Evolutionary conservation across 1,140 invertebrate species (phyloP), one percentile per base, ranked within the genome.

Genomic region (Theocolax elegans): DNA sequence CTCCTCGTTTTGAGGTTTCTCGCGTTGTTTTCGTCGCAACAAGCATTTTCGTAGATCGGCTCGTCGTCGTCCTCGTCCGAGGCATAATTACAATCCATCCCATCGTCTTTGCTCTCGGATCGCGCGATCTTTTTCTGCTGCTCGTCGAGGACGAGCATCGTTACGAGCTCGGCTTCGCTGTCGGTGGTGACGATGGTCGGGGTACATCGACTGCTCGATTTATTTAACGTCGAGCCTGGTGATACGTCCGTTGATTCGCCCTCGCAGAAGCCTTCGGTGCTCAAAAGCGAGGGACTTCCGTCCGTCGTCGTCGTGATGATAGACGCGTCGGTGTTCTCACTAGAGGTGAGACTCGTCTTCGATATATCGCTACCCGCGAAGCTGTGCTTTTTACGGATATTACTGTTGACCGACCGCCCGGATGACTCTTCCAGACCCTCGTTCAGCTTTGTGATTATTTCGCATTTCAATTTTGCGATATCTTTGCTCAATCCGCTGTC

Each of bases 321-420:
- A 8, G 85, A 85, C 17, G 74, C 77, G 53, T 85, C 82, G 3
- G 83, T 84, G 51, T 82, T 81, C 56, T 85, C 84, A 72, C 83
- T 84, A 46, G 81, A 83, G 17, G 83, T 83, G 49, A 85, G 51
- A 65, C 81, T 83, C 17, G 80, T 78, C 71, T 86, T 86, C 1
- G 84, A 86, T 40, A 85, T 80, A 63, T 86, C 84, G 72, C 83
- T 85, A 13, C 81, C 84, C 13, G 84, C 79, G 58, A 86, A 86
- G 60, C 83, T 85, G 72, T 85, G 77, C 0, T 81, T 83, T 63
- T 86, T 86, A 29, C 75, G 81, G 27, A 85, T 79, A 23, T 81
- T 53, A 0, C 23, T 42, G 19, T 7, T 38, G 4, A 3, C 12
- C n/a, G 46, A 31, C 3, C 38, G 38, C 0, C 15, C 23, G 10